A percentile compares a stretch with the other conserved stretches of the same genome.
Conservation (phyloP, 2,113 vertebrate genomes). For the Cochlearius cochlearius region DNA sequence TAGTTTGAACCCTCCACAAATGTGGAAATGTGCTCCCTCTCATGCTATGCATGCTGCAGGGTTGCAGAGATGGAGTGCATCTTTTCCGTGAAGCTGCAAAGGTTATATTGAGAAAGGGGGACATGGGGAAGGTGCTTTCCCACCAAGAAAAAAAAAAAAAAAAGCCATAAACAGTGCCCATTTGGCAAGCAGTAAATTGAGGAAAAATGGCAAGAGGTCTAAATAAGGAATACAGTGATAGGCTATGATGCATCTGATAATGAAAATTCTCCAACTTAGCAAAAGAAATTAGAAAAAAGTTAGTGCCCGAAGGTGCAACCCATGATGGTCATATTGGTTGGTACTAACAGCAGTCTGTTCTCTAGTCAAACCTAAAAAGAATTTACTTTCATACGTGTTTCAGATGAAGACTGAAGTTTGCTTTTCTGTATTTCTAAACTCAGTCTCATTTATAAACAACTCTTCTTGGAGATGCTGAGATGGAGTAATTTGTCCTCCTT, state of each 20-base stretch:
- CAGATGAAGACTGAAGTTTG: background rate
- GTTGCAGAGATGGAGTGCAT: background rate
- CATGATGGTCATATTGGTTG: fast-evolving
- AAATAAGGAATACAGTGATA: background rate
- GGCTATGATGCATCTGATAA: background rate
- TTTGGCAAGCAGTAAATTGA: background rate
- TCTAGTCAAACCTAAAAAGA: background rate
- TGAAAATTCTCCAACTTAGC: background rate
- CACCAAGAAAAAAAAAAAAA: background rate
- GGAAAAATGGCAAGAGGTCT: background rate
- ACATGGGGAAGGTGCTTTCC: background rate
- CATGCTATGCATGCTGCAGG: fast-evolving
- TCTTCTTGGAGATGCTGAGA: background rate
- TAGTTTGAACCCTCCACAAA: background rate
- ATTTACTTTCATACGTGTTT: background rate
- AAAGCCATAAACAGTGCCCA: background rate
- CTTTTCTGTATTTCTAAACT: background rate
- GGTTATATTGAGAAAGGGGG: background rate
- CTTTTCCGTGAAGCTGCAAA: background rate
- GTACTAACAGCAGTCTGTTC: background rate
- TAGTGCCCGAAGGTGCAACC: background rate
- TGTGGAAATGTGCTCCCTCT: background rate
- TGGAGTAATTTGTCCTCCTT: background rate
- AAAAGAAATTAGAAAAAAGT: background rate
- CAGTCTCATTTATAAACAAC: background rate